Evolutionary conservation across 2,888 invertebrate genomes (phyloP).

Genomic region (Capitulum mitella): DNA sequence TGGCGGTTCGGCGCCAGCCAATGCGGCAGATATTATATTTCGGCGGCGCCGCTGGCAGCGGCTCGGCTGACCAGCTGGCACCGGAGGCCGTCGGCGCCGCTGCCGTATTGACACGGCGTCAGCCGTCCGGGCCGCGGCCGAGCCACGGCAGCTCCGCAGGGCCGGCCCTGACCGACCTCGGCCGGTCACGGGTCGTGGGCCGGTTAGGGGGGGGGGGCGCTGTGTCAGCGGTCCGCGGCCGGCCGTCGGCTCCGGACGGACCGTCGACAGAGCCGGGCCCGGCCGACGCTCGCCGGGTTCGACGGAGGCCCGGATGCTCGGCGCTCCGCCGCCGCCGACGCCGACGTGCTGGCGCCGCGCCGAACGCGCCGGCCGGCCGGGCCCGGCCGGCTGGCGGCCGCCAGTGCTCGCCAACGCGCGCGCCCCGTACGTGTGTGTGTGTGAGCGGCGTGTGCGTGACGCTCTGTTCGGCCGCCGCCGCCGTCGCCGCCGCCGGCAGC

Average conservation of each 20-base stretch:
- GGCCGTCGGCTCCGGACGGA: neutral
- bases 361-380: neutral
- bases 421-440: neutral
- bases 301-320: neutral
- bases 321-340: neutral
- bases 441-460: neutral
- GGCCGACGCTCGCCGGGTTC: no score
- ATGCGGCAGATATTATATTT: no score
- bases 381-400: neutral
- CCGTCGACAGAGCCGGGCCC: neutral
- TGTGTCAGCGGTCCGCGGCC: neutral
- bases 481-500: neutral
- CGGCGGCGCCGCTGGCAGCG: no score
- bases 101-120: no score
- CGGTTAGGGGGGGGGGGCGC: neutral
- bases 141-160: no score
- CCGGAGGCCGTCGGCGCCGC: no score
- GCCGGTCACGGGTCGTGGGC: no score
- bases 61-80: no score
- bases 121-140: no score
- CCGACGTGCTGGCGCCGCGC: neutral
- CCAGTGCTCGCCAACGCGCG: neutral
- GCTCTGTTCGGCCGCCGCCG: no score
- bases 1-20: no score
- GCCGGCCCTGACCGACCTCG: no score